phyloP scores from a whole-genome alignment of 2,113 vertebrate species.

The Rallus limicola region DNA sequence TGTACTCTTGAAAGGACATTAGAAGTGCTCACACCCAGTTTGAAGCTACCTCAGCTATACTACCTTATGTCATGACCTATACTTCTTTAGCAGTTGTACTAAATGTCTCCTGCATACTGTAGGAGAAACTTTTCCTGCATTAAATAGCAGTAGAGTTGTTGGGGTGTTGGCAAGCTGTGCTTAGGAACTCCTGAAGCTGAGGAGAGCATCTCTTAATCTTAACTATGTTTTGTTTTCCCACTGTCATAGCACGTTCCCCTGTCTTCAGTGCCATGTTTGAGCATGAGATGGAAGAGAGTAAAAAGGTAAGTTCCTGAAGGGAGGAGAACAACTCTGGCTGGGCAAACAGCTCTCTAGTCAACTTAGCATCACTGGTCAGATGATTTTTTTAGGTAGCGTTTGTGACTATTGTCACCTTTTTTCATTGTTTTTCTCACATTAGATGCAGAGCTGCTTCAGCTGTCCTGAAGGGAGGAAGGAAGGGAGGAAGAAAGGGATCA shows the following conservation, averaged over 20 bases:
- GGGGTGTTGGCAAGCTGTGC: not conserved
- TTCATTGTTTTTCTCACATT: not conserved
- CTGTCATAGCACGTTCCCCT: slow-evolving; percentile 82
- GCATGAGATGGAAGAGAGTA: slow-evolving; percentile 92
- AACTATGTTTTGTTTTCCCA: not conserved
- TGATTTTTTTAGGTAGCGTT: not conserved
- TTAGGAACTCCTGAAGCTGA: not conserved
- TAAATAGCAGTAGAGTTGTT: not conserved
- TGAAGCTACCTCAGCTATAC: not conserved
- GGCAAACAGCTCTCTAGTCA: not conserved
- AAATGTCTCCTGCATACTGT: not conserved
- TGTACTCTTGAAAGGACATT: not conserved
- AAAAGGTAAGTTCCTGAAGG: slow-evolving; percentile 81
- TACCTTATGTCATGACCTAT: not conserved
- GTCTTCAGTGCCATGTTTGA: slow-evolving; percentile 95
- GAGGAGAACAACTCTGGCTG: not conserved
- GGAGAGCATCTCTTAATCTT: not conserved
- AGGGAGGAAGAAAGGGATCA: not conserved
- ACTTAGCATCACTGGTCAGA: not conserved
- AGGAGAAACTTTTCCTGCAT: not conserved
- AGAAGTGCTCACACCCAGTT: not conserved
- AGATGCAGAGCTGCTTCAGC: not conserved
- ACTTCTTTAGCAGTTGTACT: not conserved
- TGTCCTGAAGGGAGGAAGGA: not conserved
- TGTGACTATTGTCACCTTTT: not conserved